phyloP scores from a whole-genome alignment of 2,113 vertebrate species.

The Apistogramma diplotaenia region DNA sequence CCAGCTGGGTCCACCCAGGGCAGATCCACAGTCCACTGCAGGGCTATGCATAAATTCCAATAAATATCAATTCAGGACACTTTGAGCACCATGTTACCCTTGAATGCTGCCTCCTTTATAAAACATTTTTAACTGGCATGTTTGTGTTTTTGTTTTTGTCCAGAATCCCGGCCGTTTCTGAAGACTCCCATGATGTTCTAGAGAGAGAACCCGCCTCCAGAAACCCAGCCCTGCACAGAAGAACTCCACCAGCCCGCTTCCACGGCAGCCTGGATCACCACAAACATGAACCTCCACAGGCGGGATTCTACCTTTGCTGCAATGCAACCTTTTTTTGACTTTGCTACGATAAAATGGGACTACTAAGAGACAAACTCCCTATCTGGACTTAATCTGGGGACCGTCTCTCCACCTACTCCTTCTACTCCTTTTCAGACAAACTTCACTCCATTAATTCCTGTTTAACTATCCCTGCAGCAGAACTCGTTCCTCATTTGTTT shows the following conservation, averaged over 20 bases:
- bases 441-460: constrained; percentile 23
- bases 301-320: constrained; percentile 1
- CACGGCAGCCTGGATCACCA: background rate
- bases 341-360: constrained; percentile 47
- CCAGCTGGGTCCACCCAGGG: background rate
- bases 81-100: background rate
- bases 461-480: constrained; percentile 4
- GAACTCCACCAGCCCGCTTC: constrained; percentile 48
- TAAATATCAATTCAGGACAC: background rate
- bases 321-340: background rate
- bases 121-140: background rate
- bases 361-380: constrained; percentile 21
- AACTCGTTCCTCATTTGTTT: constrained; percentile 6
- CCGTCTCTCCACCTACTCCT: constrained; percentile 3
- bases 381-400: constrained; percentile 16
- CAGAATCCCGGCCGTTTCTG: constrained; percentile 70
- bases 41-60: background rate
- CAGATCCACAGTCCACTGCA: background rate
- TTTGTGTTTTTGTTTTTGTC: background rate
- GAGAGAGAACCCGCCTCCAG: constrained; percentile 1
- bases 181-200: constrained; percentile 75
- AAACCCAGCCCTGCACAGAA: constrained; percentile 20
- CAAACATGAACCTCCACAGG: background rate
- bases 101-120: background rate
- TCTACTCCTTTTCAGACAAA: constrained; percentile 37